These are phyloP conservation scores for Asteroscopus sphinx DNA, from an alignment of 2,888 invertebrate species.

Conservation along the genomic window DNA sequence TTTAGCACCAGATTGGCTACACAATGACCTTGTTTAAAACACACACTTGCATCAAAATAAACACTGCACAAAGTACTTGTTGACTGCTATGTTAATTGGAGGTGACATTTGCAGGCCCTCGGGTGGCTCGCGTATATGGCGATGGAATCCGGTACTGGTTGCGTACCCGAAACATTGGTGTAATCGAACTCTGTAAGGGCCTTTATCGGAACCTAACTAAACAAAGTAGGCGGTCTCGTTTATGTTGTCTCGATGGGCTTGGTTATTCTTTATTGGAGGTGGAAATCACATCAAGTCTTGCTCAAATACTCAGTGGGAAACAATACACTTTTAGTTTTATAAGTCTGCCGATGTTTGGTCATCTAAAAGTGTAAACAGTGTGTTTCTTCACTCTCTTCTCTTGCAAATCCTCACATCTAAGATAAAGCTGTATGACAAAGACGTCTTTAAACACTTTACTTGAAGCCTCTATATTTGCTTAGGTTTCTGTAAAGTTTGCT, in stretches of 20 bases:
- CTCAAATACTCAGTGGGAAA: too few species aligned
- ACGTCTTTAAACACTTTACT: slow-evolving; percentile 1
- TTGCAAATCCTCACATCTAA: too few species aligned
- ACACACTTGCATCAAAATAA: background rate
- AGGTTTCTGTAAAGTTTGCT: slow-evolving; percentile 13
- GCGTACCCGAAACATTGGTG: slow-evolving; percentile 24
- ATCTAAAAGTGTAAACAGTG: too few species aligned
- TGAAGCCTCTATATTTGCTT: slow-evolving; percentile 10
- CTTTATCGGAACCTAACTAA: slow-evolving; percentile 6
- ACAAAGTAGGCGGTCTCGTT: background rate
- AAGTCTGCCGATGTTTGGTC: too few species aligned
- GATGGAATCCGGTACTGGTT: slow-evolving; percentile 41
- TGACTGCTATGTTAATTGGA: slow-evolving; percentile 41
- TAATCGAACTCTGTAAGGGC: slow-evolving; percentile 27
- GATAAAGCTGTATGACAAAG: slow-evolving; percentile 9
- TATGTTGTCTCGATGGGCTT: too few species aligned
- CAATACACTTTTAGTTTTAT: too few species aligned
- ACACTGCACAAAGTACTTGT: slow-evolving; percentile 14
- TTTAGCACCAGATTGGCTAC: slow-evolving; percentile 2
- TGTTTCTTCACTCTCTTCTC: too few species aligned
- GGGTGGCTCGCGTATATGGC: slow-evolving; percentile 22
- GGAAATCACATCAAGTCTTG: too few species aligned
- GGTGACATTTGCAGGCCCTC: slow-evolving; percentile 41
- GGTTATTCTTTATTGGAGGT: too few species aligned
- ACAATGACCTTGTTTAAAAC: slow-evolving; percentile 22